Percentiles rank a stretch among this genome's conserved stretches.
phyloP scores from a whole-genome alignment of 2,888 invertebrate species.

The Oscheius myriophilus region DNA sequence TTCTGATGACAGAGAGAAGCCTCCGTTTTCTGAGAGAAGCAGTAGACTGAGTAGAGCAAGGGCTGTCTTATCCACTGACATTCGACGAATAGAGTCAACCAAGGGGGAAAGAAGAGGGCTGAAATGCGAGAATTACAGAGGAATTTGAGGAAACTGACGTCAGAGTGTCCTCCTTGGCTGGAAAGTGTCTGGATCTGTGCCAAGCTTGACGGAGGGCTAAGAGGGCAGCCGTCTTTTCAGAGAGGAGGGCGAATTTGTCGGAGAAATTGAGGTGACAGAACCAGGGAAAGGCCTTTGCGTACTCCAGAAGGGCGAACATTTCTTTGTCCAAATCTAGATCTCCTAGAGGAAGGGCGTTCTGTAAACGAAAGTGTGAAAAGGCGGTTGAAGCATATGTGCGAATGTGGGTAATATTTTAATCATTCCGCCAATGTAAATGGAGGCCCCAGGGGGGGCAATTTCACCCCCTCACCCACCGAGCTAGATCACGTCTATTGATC shows the following conservation, averaged over 20 bases:
- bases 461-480: too few species aligned
- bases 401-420: too few species aligned
- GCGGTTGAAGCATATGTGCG: neutral
- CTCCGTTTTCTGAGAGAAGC: slow-evolving; percentile 28
- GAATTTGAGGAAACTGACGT: neutral
- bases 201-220: slow-evolving; percentile 28
- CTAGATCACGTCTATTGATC: too few species aligned
- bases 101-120: slow-evolving; percentile 15
- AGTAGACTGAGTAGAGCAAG: slow-evolving; percentile 26
- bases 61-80: slow-evolving; percentile 25
- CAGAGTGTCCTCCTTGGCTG: neutral
- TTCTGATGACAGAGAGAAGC: slow-evolving; percentile 14
- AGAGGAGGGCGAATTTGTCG: slow-evolving; percentile 32
- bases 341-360: slow-evolving; percentile 1
- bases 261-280: slow-evolving; percentile 32
- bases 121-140: neutral
- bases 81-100: slow-evolving; percentile 17
- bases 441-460: too few species aligned
- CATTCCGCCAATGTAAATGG: neutral
- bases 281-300: slow-evolving; percentile 32
- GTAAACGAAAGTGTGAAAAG: neutral
- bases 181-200: neutral
- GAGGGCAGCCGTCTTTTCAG: slow-evolving; percentile 23
- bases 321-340: slow-evolving; percentile 29
- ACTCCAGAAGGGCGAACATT: slow-evolving; percentile 25